These are phyloP conservation scores for Pteria penguin DNA, from an alignment of 2,888 invertebrate species.

Conservation along the genomic window DNA sequence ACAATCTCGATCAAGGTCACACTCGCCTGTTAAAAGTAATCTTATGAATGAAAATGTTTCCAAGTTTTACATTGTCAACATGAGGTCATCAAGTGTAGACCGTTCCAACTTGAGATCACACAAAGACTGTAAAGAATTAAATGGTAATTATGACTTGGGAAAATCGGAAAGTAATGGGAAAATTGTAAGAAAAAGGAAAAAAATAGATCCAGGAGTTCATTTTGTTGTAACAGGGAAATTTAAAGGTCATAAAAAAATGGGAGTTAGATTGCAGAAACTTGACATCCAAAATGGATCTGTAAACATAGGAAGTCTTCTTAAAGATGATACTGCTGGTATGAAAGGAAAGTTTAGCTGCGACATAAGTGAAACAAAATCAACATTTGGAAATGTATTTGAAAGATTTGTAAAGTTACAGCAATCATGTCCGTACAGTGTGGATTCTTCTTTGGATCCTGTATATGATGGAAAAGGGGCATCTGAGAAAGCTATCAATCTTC, in stretches of 20 bases:
- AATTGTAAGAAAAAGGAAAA: conserved; percentile 35
- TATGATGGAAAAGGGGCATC: conserved; percentile 9
- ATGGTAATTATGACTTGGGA: no score
- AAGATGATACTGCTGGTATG: background rate
- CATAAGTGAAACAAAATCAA: background rate
- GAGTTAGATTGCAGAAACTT: conserved; percentile 64
- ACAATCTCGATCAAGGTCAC: no score
- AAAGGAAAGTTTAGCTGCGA: background rate
- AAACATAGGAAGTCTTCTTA: background rate
- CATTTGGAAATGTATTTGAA: conserved; percentile 17
- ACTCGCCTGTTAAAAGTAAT: no score
- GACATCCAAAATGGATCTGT: conserved; percentile 29
- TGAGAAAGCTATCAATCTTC: conserved; percentile 1
- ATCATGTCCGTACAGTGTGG: conserved; percentile 10
- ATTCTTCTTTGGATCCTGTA: conserved; percentile 20
- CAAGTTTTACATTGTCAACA: no score
- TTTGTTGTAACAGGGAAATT: conserved; percentile 70
- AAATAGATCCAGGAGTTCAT: conserved; percentile 57
- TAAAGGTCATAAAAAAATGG: conserved; percentile 69
- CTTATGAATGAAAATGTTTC: no score
- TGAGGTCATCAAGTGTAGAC: no score
- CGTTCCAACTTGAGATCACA: no score
- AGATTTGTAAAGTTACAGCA: conserved; percentile 4
- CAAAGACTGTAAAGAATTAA: no score
- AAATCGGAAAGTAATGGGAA: background rate